phyloP scores from a whole-genome alignment of 1,140 invertebrate genomes.

The Drosophila cardini region DNA sequence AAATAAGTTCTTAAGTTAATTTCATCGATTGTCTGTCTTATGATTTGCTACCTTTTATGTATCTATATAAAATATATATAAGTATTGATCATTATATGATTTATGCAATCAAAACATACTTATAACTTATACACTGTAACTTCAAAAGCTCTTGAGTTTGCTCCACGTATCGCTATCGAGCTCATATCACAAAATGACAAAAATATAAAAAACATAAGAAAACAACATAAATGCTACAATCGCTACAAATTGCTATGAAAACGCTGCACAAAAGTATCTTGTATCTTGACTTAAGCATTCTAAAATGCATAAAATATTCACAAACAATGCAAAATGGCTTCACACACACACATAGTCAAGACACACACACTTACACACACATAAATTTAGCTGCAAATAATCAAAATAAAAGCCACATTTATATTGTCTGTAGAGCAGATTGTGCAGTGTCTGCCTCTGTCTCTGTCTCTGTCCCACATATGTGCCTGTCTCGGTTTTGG shows the following conservation, averaged over 20 bases:
- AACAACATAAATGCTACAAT: slow-evolving; percentile 36
- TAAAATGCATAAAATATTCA: slow-evolving; percentile 23
- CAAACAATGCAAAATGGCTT: slow-evolving; percentile 44
- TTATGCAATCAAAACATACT: slow-evolving; percentile 52
- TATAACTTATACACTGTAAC: slow-evolving; percentile 82
- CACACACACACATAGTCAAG: slow-evolving; percentile 37
- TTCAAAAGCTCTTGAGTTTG: slow-evolving; percentile 75
- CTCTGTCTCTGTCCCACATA: background rate
- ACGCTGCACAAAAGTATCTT: slow-evolving; percentile 40
- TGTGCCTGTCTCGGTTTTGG: slow-evolving; percentile 27
- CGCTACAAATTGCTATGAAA: slow-evolving; percentile 61
- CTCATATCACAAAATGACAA: slow-evolving; percentile 21
- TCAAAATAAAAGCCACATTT: slow-evolving; percentile 68
- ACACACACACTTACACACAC: slow-evolving; percentile 16
- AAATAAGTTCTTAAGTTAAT: slow-evolving; percentile 40
- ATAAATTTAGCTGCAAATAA: slow-evolving; percentile 53
- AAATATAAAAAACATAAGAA: slow-evolving; percentile 13
- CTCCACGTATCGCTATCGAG: slow-evolving; percentile 80
- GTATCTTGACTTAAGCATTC: slow-evolving; percentile 35
- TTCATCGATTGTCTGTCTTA: slow-evolving; percentile 56
- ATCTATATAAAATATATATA: slow-evolving; percentile 18
- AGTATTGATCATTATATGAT: slow-evolving; percentile 27
- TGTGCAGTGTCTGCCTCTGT: slow-evolving; percentile 11
- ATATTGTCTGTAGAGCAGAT: slow-evolving; percentile 12
- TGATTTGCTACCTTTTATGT: slow-evolving; percentile 39